Evolutionary conservation across 1,140 invertebrate species (phyloP), one percentile per base, ranked within the genome.

Genomic region (Tribolium castaneum): DNA sequence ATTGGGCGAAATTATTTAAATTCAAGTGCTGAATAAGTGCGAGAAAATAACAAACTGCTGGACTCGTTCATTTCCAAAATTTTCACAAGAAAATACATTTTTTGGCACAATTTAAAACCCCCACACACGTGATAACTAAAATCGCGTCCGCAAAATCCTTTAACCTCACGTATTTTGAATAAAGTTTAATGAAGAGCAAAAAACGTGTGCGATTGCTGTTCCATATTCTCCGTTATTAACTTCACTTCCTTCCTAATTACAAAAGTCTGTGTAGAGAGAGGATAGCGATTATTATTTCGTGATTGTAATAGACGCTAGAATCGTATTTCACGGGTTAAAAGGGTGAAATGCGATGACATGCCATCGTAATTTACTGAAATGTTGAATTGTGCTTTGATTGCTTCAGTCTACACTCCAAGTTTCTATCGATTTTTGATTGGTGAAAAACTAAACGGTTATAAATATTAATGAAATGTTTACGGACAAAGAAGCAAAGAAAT

Each of bases 1-100:
- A 66, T 66, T 66, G 59, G 25, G 25, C 10, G 59, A 10, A 35
- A 66, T 66, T 66, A 66, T 39, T 66, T 66, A 34, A 59, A 66
- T 66, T 66, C 45, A 66, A 66, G 34, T 10, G 30, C 12, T 66
- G 14, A 59, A 59, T 10, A 30, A 30, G 25, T 2, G 2, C 16
- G 2, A 19, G 16, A 19, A 19, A 19, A 1, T 1, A 19, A n/a
- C n/a, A n/a, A n/a, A n/a, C n/a, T n/a, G n/a, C n/a, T n/a, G n/a
- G n/a, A n/a, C n/a, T n/a, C n/a, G n/a, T n/a, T n/a, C n/a, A n/a
- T n/a, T n/a, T n/a, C n/a, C n/a, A n/a, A n/a, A n/a, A n/a, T n/a
- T n/a, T n/a, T n/a, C 16, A 19, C 16, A 19, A 19, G 16, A 19
- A 19, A 19, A 1, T 1, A 19, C 16, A 19, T 45, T 10, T 45